Base-by-base conservation (phyloP, 2,888 invertebrate species). In the Protodeltote pygarga region DNA sequence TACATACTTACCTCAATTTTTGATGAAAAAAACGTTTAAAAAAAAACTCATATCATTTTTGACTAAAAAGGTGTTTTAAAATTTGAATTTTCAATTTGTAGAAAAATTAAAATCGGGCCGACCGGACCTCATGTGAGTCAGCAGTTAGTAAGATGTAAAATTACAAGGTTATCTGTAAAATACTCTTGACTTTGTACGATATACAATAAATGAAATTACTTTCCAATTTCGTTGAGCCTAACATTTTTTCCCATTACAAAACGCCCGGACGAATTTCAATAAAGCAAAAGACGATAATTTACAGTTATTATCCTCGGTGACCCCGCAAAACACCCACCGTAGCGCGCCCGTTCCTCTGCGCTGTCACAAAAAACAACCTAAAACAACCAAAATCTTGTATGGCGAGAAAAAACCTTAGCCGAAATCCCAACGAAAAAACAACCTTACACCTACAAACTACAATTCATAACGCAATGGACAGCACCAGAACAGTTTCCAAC, bases 301-400 rank as follows among this genome's bases (percentile, higher is more conserved):
- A 90, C 90, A 86, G 90, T 91, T 91, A 92, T 91, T 92, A 91
- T 87, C 89, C 83, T 82, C 85, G 79, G 81, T 90, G 91, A 91
- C 90, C 91, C 90, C 89, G 89, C 89, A 86, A 89, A 89, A 90
- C 89, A 89, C 89, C 89, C 89, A 89, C 89, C 83, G 85, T 77
- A 85, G 77, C 77, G 78, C 79, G 81, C 76, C 80, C 75, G 66
- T 66, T 80, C 79, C 77, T 82, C 81, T 75, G 73, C 79, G 83
- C 84, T 83, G 88, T 87, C 85, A 88, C 82, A 86, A 89, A 89
- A 86, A 89, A 85, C 77, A 73, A 81, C 75, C 71, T 62, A 85
- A 84, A 87, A 85, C 77, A 83, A 85, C 77, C 80, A 79, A 87
- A 89, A 89, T 85, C 87, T 88, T 85, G 88, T 87, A 87, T 85